Evolutionary conservation across 2,113 vertebrate genomes (phyloP).

Genomic region (Silurus asotus): DNA sequence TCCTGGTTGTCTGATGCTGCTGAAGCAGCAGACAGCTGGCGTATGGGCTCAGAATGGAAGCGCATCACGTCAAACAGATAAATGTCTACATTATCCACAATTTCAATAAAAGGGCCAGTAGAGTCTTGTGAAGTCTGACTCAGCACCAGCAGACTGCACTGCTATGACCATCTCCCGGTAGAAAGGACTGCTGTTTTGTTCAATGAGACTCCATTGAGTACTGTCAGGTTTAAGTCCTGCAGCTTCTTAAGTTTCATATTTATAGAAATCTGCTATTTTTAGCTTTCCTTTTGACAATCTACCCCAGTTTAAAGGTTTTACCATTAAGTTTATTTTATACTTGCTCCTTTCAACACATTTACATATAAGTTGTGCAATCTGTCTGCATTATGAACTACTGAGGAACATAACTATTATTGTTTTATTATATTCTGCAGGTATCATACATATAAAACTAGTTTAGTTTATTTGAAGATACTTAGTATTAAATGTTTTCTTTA

Average conservation of each 20-base stretch:
- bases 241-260: neutral
- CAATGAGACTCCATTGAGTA: neutral
- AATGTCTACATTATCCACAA: conserved; percentile 62
- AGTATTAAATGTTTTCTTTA: too few relatives aligned
- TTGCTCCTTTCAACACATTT: neutral
- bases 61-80: conserved; percentile 62
- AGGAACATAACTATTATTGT: neutral
- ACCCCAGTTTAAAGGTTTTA: neutral
- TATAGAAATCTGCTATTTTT: neutral
- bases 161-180: conserved; percentile 52
- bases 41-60: conserved; percentile 54
- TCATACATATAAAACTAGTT: neutral
- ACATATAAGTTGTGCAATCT: neutral
- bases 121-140: conserved; percentile 63
- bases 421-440: neutral
- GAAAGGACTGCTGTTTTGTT: conserved; percentile 41
- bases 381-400: neutral
- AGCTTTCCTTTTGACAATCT: neutral
- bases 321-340: neutral
- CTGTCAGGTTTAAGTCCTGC: neutral
- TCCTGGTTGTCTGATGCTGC: conserved; percentile 60
- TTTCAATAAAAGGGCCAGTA: conserved; percentile 64
- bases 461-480: neutral
- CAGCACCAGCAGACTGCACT: conserved; percentile 64
- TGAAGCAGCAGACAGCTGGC: conserved; percentile 54